These are phyloP conservation scores for Sylvicola cinctus DNA, from an alignment of 2,888 invertebrate species.

Conservation along the genomic window DNA sequence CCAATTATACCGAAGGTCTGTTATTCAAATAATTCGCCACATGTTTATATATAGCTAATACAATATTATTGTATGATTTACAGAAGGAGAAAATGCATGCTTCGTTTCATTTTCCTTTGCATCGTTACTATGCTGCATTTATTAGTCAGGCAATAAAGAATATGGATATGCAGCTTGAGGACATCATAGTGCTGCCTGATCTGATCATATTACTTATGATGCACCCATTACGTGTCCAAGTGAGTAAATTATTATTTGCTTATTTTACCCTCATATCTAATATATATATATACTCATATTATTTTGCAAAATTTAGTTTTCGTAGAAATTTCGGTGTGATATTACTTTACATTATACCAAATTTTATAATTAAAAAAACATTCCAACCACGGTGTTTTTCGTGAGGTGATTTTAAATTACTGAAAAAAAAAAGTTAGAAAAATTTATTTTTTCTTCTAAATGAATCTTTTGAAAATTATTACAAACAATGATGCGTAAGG, in stretches of 20 bases:
- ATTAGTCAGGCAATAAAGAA: constrained; percentile 65
- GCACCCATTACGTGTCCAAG: constrained; percentile 85
- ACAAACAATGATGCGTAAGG: no score
- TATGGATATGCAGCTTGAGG: constrained; percentile 54
- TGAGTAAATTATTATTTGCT: no score
- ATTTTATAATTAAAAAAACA: no score
- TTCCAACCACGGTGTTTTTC: no score
- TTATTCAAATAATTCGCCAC: background rate
- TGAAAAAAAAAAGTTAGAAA: no score
- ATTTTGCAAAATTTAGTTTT: no score
- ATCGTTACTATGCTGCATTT: constrained; percentile 80
- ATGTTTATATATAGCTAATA: constrained; percentile 1
- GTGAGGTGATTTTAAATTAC: no score
- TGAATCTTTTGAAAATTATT: no score
- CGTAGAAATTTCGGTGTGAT: no score
- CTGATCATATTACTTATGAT: constrained; percentile 65
- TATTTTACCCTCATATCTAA: background rate
- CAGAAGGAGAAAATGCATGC: constrained; percentile 67
- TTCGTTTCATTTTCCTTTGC: constrained; percentile 91
- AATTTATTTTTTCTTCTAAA: no score
- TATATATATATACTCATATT: no score
- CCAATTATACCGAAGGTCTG: constrained; percentile 32
- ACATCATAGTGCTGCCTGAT: constrained; percentile 60
- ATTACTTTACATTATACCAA: no score
- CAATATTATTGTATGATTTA: constrained; percentile 12